Evolutionary conservation across 37 sponge, comb jelly and placozoan species (phyloP).

Genomic region (Spongilla lacustris): DNA sequence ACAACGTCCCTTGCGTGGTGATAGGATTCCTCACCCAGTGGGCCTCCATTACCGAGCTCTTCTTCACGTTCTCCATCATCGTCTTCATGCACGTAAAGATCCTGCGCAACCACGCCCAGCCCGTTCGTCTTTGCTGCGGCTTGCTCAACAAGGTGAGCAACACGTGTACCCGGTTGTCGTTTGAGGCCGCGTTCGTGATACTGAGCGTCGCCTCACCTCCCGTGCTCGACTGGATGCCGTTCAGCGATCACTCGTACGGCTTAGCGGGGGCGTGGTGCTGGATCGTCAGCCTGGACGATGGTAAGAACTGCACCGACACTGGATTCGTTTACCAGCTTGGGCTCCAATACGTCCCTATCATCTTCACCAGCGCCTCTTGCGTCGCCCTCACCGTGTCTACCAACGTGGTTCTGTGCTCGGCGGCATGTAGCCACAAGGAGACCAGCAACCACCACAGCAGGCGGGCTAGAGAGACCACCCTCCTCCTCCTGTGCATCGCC

Average conservation of each 20-base stretch:
- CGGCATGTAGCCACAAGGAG: not conserved
- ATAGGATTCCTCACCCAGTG: not conserved
- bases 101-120: not conserved
- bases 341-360: not conserved
- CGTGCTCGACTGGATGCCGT: not conserved
- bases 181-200: not conserved
- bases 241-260: not conserved
- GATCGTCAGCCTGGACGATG: not conserved
- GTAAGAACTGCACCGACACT: not conserved
- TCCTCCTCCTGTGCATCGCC: not conserved
- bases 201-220: not conserved
- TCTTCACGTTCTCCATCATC: not conserved
- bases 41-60: not conserved
- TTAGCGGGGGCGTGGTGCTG: not conserved
- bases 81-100: not conserved
- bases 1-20: not conserved
- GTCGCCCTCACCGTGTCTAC: not conserved
- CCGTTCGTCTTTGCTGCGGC: not conserved
- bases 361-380: not conserved
- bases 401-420: not conserved
- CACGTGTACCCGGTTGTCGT: not conserved
- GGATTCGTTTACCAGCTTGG: not conserved
- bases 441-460: not conserved
- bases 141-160: not conserved
- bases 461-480: not conserved